Percentiles rank a stretch among this genome's conserved stretches.
Evolutionary conservation across 2,888 invertebrate genomes (phyloP).

Genomic region (Calliphora vomitoria): DNA sequence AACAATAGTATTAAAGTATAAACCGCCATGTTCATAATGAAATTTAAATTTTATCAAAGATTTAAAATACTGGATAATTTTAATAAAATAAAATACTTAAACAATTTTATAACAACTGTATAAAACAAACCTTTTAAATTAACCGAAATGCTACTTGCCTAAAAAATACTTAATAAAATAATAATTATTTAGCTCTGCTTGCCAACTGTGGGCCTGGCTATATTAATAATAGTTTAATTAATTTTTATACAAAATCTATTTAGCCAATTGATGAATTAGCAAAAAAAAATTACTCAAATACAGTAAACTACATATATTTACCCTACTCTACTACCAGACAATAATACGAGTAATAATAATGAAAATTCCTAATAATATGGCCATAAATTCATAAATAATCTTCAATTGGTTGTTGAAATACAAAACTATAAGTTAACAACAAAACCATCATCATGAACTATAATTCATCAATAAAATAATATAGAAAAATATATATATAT

Average conservation of each 20-base stretch:
- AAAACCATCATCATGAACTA: not conserved
- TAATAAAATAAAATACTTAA: not conserved
- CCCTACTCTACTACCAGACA: conserved; percentile 48
- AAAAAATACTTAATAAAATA: not conserved
- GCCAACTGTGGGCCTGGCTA: not conserved
- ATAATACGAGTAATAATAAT: conserved; percentile 57
- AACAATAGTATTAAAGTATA: too few species aligned
- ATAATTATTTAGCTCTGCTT: not conserved
- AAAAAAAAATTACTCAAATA: not conserved
- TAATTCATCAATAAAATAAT: not conserved
- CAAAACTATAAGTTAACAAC: conserved; percentile 2
- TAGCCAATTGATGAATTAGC: not conserved
- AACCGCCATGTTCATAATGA: too few species aligned
- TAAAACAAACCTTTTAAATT: not conserved
- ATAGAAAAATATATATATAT: not conserved
- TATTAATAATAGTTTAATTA: not conserved
- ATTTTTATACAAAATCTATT: not conserved
- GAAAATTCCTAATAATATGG: conserved; percentile 55
- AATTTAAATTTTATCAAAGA: too few species aligned
- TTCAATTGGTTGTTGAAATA: conserved; percentile 45
- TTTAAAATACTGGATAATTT: too few species aligned
- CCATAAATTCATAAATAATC: conserved; percentile 62
- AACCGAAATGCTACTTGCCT: not conserved
- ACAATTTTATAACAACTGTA: not conserved
- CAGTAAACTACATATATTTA: not conserved